These are phyloP conservation scores for Agrochola circellaris DNA, from an alignment of 2,888 invertebrate species.

Conservation along the genomic window DNA sequence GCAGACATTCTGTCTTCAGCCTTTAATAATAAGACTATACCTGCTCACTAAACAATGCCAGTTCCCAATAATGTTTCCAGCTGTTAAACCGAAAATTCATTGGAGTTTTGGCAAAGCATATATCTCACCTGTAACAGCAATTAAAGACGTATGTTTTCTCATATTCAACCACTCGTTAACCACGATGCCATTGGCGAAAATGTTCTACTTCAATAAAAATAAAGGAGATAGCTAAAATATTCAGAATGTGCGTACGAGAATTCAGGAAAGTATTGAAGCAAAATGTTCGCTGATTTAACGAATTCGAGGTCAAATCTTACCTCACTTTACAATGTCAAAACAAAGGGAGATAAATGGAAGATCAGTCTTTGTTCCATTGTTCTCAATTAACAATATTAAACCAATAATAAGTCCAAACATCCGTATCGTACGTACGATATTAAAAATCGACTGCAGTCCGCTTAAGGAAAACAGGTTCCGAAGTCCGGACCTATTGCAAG, in stretches of 20 bases:
- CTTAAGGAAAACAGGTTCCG: constrained; percentile 66
- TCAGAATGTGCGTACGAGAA: constrained; percentile 10
- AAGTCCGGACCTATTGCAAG: constrained; percentile 49
- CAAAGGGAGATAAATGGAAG: constrained; percentile 61
- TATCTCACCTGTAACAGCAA: neutral
- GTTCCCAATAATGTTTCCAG: neutral
- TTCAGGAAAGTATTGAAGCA: constrained; percentile 23
- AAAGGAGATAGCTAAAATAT: constrained; percentile 6
- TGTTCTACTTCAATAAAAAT: constrained; percentile 13
- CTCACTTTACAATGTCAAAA: constrained; percentile 41
- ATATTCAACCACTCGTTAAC: neutral
- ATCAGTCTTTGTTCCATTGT: constrained; percentile 74
- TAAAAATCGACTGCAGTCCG: constrained; percentile 55
- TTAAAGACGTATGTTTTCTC: neutral
- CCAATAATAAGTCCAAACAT: constrained; percentile 50
- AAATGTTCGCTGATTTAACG: neutral
- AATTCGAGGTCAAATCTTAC: constrained; percentile 28
- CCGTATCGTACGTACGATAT: constrained; percentile 49
- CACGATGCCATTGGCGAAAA: neutral
- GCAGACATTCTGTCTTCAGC: neutral
- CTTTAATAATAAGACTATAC: neutral
- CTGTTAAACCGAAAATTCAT: neutral
- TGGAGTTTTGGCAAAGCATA: neutral
- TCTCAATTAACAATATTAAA: constrained; percentile 61
- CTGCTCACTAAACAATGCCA: neutral